A percentile compares a stretch with the other conserved stretches of the same genome.
These are phyloP conservation scores for Loris lydekkerianus DNA, from an alignment of 2,797 vertebrate species.

Conservation along the genomic window DNA sequence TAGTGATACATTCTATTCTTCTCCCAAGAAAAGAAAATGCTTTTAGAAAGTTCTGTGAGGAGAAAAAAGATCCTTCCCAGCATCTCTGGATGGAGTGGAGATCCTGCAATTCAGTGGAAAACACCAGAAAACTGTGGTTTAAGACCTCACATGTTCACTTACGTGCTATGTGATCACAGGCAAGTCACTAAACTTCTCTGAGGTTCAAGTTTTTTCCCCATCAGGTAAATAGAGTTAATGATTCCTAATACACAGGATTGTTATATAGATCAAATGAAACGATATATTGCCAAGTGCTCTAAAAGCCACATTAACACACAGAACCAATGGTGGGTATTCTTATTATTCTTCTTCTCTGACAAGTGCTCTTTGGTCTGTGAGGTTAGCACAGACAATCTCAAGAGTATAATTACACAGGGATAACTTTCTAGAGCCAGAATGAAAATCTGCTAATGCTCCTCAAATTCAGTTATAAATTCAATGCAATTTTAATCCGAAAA, in stretches of 20 bases:
- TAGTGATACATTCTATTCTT: background rate
- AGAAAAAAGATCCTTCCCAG: background rate
- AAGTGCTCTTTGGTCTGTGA: background rate
- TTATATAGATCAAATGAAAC: background rate
- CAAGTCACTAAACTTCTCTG: background rate
- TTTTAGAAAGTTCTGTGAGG: background rate
- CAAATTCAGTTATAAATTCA: conserved; percentile 3
- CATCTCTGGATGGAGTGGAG: background rate
- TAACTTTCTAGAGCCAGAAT: background rate
- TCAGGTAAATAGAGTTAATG: background rate
- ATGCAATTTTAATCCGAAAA: background rate
- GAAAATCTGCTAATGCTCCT: background rate
- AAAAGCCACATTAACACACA: background rate
- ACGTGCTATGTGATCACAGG: background rate
- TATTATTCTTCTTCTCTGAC: background rate
- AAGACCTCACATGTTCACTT: background rate
- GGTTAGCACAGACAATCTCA: background rate
- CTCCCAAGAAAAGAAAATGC: background rate
- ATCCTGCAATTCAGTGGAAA: background rate
- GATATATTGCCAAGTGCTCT: background rate
- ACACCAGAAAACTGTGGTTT: background rate
- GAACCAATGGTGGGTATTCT: background rate
- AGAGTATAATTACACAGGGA: background rate
- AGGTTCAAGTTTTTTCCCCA: background rate
- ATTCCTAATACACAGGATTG: background rate